These are phyloP conservation scores for Nothobranchius kuhntae DNA, from an alignment of 2,113 vertebrate species.

Conservation along the genomic window DNA sequence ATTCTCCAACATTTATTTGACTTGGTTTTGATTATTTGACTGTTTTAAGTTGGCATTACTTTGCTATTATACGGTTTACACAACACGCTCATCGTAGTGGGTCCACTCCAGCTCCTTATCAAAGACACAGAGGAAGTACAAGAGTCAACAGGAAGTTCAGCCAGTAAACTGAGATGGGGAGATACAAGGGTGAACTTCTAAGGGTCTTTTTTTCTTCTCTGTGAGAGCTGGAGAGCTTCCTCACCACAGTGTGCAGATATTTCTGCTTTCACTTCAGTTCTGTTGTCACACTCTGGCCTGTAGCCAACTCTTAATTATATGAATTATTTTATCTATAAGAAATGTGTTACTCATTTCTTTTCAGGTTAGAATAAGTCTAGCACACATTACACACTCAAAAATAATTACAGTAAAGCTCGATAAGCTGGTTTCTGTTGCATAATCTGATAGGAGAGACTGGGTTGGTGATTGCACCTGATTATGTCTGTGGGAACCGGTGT, in stretches of 20 bases:
- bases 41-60: conserved; percentile 51
- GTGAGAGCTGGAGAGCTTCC: conserved; percentile 48
- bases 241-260: conserved; percentile 15
- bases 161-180: conserved; percentile 79
- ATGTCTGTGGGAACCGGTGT: conserved; percentile 36
- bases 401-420: conserved; percentile 31
- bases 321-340: neutral
- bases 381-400: conserved; percentile 1
- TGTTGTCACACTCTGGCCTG: neutral
- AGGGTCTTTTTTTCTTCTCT: conserved; percentile 75
- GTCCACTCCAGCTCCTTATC: conserved; percentile 80
- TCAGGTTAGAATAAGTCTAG: neutral
- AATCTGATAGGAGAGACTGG: conserved; percentile 36
- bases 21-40: conserved; percentile 48
- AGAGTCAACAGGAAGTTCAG: conserved; percentile 80
- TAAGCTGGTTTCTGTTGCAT: conserved; percentile 33
- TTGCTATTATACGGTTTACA: conserved; percentile 46
- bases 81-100: conserved; percentile 62
- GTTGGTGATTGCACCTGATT: conserved; percentile 23
- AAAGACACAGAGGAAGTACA: conserved; percentile 80
- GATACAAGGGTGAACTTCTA: conserved; percentile 69
- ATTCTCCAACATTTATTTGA: conserved; percentile 55
- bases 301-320: neutral
- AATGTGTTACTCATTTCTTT: neutral
- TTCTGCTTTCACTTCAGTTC: conserved; percentile 10